Conservation (phyloP, 2,888 invertebrate species). For the Cheilosia pagana region DNA sequence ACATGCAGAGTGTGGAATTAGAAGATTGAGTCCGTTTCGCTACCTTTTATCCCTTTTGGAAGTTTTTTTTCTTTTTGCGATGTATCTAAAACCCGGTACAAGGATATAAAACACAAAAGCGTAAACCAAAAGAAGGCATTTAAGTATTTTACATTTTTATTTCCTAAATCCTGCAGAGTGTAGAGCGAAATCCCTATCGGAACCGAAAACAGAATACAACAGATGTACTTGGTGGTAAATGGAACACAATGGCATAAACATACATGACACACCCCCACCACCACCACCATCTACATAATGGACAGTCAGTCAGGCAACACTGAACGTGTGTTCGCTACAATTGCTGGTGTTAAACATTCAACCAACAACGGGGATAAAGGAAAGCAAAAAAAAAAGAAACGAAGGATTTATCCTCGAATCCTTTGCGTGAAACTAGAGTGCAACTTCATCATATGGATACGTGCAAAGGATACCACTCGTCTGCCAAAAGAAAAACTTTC, state of each 20-base stretch:
- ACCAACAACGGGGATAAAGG: conserved; percentile 60
- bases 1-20: conserved; percentile 60
- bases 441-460: conserved; percentile 73
- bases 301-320: conserved; percentile 66
- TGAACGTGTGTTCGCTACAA: conserved; percentile 50
- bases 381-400: conserved; percentile 20
- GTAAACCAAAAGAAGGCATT: conserved; percentile 48
- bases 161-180: conserved; percentile 54
- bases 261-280: conserved; percentile 20
- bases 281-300: conserved; percentile 62
- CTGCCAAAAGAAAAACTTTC: conserved; percentile 60
- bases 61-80: conserved; percentile 18
- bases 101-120: conserved; percentile 33
- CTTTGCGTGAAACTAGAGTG: conserved; percentile 50
- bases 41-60: conserved; percentile 62
- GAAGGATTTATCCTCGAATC: conserved; percentile 27
- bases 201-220: conserved; percentile 52
- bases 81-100: conserved; percentile 38
- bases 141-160: conserved; percentile 67
- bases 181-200: conserved; percentile 54
- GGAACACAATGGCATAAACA: conserved; percentile 54
- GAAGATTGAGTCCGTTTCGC: conserved; percentile 67
- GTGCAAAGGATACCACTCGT: conserved; percentile 43
- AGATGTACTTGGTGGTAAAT: conserved; percentile 68
- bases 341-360: conserved; percentile 64